Percentiles rank a stretch among this genome's conserved stretches.
Conservation (phyloP, 2,888 invertebrate species). For the Oligia strigilis region DNA sequence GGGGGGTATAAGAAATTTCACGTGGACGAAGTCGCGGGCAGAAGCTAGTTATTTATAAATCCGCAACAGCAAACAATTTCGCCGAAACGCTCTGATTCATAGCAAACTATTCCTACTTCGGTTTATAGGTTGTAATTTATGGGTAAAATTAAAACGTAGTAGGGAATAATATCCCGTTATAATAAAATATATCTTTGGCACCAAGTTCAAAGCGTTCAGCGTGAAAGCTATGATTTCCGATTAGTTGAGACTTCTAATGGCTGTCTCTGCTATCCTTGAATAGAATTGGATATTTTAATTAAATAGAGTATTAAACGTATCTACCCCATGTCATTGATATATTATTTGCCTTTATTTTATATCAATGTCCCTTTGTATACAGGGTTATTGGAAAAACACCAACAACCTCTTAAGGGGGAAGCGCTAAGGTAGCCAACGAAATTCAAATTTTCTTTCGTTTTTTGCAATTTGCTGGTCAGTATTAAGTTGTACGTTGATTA, state of each 20-base stretch:
- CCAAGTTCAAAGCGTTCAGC: slow-evolving; percentile 39
- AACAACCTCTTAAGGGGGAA: too few relatives aligned
- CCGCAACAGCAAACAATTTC: background rate
- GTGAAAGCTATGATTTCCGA: slow-evolving; percentile 24
- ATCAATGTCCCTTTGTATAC: too few relatives aligned
- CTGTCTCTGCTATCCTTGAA: background rate
- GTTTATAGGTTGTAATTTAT: slow-evolving; percentile 48
- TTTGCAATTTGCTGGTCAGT: too few relatives aligned
- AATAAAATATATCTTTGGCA: slow-evolving; percentile 46
- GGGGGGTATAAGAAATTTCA: too few relatives aligned
- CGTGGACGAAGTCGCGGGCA: too few relatives aligned
- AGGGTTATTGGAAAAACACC: too few relatives aligned
- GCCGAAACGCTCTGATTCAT: slow-evolving; percentile 41
- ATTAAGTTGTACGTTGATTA: too few relatives aligned
- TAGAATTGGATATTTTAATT: background rate
- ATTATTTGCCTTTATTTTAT: too few relatives aligned
- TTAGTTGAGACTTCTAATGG: slow-evolving; percentile 23
- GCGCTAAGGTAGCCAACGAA: too few relatives aligned
- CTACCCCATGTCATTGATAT: background rate
- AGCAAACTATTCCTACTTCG: slow-evolving; percentile 22
- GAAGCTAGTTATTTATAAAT: background rate
- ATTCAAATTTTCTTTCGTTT: too few relatives aligned
- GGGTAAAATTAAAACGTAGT: slow-evolving; percentile 9
- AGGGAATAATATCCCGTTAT: slow-evolving; percentile 10
- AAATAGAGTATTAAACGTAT: slow-evolving; percentile 4